A percentile compares a stretch with the other conserved stretches of the same genome.
phyloP scores from a whole-genome alignment of 2,888 invertebrate genomes.

The Noctua janthina region DNA sequence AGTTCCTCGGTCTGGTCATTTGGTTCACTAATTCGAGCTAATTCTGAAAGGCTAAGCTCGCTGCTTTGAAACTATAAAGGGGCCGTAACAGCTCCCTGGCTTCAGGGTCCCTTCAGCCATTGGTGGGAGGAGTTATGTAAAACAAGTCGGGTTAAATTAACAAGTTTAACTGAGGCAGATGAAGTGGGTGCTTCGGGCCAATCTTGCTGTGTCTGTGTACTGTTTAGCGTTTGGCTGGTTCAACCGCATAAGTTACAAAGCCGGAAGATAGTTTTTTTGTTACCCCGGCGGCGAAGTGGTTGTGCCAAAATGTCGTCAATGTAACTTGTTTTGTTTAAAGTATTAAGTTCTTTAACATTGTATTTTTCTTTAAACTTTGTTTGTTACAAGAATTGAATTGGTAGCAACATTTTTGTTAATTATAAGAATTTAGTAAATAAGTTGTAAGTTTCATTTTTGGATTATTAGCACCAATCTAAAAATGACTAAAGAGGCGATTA shows the following conservation, averaged over 20 bases:
- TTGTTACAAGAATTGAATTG: not conserved
- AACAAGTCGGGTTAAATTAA: conserved; percentile 65
- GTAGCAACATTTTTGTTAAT: not conserved
- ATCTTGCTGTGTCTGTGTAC: conserved; percentile 34
- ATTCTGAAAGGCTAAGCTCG: conserved; percentile 73
- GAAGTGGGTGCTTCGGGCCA: conserved; percentile 51
- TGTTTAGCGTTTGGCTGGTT: conserved; percentile 42
- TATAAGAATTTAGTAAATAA: not conserved
- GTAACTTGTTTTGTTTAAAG: not conserved
- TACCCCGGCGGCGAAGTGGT: not conserved
- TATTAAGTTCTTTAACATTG: not conserved
- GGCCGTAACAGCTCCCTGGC: conserved; percentile 46
- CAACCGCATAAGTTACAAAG: conserved; percentile 34
- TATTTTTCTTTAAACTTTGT: not conserved
- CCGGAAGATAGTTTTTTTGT: conserved; percentile 31
- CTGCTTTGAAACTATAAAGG: conserved; percentile 60
- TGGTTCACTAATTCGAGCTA: conserved; percentile 80
- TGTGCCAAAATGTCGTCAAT: not conserved
- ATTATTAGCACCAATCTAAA: not conserved
- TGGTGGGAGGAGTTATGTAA: conserved; percentile 63
- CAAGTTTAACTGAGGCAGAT: conserved; percentile 58
- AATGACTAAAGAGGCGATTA: not conserved
- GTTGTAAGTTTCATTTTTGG: not conserved
- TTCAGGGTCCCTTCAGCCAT: conserved; percentile 55
- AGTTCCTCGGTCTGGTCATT: conserved; percentile 77